Percentiles rank a stretch among this genome's conserved stretches.
phyloP scores from a whole-genome alignment of 2,888 invertebrate species.

The Ectemnius lituratus region DNA sequence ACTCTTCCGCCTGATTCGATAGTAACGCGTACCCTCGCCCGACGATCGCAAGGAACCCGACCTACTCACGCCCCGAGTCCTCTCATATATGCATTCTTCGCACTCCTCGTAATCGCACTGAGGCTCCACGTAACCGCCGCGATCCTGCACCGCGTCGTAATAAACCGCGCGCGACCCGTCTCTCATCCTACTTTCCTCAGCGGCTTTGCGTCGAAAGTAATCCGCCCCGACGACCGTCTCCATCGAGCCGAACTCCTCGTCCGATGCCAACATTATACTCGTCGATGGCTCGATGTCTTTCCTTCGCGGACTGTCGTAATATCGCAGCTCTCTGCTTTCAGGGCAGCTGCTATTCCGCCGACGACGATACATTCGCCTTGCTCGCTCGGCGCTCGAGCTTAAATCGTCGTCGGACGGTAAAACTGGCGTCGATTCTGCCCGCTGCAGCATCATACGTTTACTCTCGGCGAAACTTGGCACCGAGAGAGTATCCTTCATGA shows the following conservation, averaged over 20 bases:
- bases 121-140: slow-evolving; percentile 46
- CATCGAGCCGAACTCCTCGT: slow-evolving; percentile 74
- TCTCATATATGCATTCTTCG: slow-evolving; percentile 42
- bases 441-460: slow-evolving; percentile 62
- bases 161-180: slow-evolving; percentile 38
- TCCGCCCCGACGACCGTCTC: slow-evolving; percentile 72
- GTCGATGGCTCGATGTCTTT: slow-evolving; percentile 49
- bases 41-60: slow-evolving; percentile 50
- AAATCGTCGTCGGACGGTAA: slow-evolving; percentile 66
- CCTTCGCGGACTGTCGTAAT: slow-evolving; percentile 39
- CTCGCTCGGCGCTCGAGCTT: slow-evolving; percentile 43
- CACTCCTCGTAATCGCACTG: slow-evolving; percentile 52
- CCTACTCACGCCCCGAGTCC: slow-evolving; percentile 50
- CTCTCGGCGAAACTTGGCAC: slow-evolving; percentile 52
- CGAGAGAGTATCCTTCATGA: slow-evolving; percentile 6
- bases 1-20: slow-evolving; percentile 63
- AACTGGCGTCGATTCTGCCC: slow-evolving; percentile 73
- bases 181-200: slow-evolving; percentile 10
- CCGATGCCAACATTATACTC: slow-evolving; percentile 63
- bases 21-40: slow-evolving; percentile 20
- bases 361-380: slow-evolving; percentile 61
- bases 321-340: slow-evolving; percentile 51
- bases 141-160: slow-evolving; percentile 35
- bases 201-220: slow-evolving; percentile 50
- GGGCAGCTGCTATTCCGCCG: slow-evolving; percentile 68